Conservation (phyloP, 2,888 invertebrate species). For the Napeogenes inachia region DNA sequence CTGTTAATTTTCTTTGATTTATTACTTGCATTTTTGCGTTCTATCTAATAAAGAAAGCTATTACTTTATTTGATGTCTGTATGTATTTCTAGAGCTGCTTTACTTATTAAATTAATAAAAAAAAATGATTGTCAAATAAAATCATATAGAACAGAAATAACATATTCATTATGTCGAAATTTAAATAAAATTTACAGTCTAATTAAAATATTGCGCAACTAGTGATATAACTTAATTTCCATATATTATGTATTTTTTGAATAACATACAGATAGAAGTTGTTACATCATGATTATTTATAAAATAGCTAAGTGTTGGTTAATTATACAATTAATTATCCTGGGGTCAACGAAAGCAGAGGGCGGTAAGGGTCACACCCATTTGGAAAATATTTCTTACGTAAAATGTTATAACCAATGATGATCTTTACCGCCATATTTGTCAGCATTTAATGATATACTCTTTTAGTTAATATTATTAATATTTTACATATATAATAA, state of each 20-base stretch:
- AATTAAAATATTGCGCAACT: slow-evolving; percentile 2
- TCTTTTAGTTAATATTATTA: no score
- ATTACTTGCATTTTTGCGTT: neutral
- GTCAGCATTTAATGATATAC: slow-evolving; percentile 11
- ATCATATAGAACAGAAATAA: no score
- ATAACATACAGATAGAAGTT: neutral
- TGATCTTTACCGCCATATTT: slow-evolving; percentile 25
- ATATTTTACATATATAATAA: no score
- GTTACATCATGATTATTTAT: slow-evolving; percentile 4
- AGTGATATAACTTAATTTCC: slow-evolving; percentile 1
- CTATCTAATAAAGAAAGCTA: neutral
- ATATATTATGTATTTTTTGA: neutral
- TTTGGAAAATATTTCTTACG: slow-evolving; percentile 43
- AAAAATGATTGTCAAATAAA: no score
- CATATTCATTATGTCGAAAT: neutral
- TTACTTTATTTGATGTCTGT: neutral
- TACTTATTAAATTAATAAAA: no score
- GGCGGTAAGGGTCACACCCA: slow-evolving; percentile 30
- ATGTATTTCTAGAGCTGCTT: neutral
- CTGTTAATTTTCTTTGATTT: slow-evolving; percentile 17
- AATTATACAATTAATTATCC: slow-evolving; percentile 34
- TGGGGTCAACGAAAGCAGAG: slow-evolving; percentile 54
- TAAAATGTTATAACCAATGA: slow-evolving; percentile 25
- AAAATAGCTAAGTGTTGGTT: slow-evolving; percentile 9
- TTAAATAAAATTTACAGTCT: neutral